Percentiles rank a stretch among this genome's conserved stretches.
Evolutionary conservation across 2,888 invertebrate genomes (phyloP).

Genomic region (Limenitis camilla): DNA sequence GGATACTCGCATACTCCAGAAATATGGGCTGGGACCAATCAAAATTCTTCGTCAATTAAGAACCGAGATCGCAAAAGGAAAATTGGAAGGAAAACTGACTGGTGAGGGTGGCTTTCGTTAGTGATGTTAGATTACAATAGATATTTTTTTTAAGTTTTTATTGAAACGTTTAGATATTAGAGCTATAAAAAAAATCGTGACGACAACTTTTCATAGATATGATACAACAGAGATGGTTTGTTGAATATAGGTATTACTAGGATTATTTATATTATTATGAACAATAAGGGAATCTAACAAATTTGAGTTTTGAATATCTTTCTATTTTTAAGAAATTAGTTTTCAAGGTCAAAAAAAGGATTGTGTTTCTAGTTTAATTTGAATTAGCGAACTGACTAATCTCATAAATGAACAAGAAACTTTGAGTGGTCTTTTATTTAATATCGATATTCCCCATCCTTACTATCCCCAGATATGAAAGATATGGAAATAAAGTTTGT

Average conservation of each 20-base stretch:
- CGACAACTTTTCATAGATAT: too few relatives aligned
- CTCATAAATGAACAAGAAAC: too few relatives aligned
- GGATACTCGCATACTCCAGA: conserved; percentile 53
- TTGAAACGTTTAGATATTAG: conserved; percentile 12
- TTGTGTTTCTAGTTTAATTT: too few relatives aligned
- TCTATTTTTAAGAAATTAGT: too few relatives aligned
- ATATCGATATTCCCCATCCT: conserved; percentile 17
- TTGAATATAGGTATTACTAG: too few relatives aligned
- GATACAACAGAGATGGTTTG: too few relatives aligned
- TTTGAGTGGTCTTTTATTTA: background rate
- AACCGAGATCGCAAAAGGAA: conserved; percentile 71
- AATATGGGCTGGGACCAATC: conserved; percentile 70
- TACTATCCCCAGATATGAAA: conserved; percentile 51
- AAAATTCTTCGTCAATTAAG: conserved; percentile 74
- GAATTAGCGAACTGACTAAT: too few relatives aligned
- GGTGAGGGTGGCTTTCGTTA: conserved; percentile 50
- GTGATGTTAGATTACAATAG: conserved; percentile 28
- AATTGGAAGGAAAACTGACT: conserved; percentile 67
- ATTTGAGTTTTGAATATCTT: too few relatives aligned
- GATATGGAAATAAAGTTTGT: conserved; percentile 72
- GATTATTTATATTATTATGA: too few relatives aligned
- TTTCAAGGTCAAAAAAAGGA: too few relatives aligned
- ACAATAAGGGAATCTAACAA: too few relatives aligned
- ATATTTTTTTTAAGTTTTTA: conserved; percentile 1
- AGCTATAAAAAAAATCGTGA: background rate